Conservation (phyloP, 2,888 invertebrate genomes). For the Carterocephalus palaemon region DNA sequence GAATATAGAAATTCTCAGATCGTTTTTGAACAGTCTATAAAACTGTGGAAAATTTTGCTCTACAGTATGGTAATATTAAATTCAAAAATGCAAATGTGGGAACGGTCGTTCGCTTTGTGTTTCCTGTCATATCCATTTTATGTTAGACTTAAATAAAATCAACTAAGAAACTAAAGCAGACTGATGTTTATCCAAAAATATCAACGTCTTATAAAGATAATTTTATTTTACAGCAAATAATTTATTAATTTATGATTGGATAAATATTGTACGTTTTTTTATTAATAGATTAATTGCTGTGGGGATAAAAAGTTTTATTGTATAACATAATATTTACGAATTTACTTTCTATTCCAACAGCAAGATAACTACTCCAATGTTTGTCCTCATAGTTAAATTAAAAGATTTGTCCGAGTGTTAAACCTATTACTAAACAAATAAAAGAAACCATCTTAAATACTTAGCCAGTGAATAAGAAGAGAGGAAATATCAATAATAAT, state of each 20-base stretch:
- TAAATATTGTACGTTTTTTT: slow-evolving; percentile 15
- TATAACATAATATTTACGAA: neutral
- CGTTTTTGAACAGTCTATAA: too few species aligned
- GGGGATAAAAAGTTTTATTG: slow-evolving; percentile 8
- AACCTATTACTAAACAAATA: too few species aligned
- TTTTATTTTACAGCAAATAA: neutral
- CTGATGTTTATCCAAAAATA: slow-evolving; percentile 25
- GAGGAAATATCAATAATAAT: neutral
- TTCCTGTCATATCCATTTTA: slow-evolving; percentile 10
- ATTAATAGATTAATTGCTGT: slow-evolving; percentile 1
- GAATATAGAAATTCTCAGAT: too few species aligned
- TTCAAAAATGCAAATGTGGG: slow-evolving; percentile 14
- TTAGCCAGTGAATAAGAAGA: neutral
- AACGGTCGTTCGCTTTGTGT: slow-evolving; percentile 16
- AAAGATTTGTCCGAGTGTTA: too few species aligned
- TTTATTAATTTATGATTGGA: slow-evolving; percentile 8
- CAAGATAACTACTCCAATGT: too few species aligned
- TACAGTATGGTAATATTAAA: too few species aligned
- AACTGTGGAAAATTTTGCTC: too few species aligned
- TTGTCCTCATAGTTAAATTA: neutral
- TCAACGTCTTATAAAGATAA: slow-evolving; percentile 15
- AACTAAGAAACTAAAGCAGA: slow-evolving; percentile 11
- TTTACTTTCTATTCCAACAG: neutral
- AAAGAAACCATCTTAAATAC: neutral
- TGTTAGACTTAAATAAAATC: neutral